phyloP scores from a whole-genome alignment of 2,888 invertebrate species.

The Endotricha flammealis region DNA sequence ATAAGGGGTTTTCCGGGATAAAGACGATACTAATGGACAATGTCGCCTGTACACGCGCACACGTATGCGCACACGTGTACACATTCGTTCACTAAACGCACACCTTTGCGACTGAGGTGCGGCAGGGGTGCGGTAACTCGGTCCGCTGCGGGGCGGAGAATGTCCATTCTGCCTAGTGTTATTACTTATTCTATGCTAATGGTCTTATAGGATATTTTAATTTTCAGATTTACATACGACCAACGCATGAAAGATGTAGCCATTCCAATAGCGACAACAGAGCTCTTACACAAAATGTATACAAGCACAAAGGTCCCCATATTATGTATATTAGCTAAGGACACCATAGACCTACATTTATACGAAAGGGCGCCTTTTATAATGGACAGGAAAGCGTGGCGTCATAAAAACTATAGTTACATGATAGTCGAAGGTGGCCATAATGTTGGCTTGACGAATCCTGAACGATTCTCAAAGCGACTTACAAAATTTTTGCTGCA shows the following conservation, averaged over 20 bases:
- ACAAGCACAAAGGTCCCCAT: constrained; percentile 11
- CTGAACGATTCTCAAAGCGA: constrained; percentile 8
- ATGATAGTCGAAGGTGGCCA: constrained; percentile 13
- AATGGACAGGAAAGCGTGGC: constrained; percentile 6
- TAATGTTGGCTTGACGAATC: constrained; percentile 15
- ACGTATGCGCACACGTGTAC: no score
- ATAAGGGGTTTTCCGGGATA: no score
- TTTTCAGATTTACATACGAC: constrained; percentile 20
- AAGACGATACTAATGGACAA: no score
- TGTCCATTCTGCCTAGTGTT: no score
- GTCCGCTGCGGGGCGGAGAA: no score
- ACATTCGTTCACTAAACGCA: no score
- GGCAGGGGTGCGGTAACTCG: no score
- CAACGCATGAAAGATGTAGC: constrained; percentile 19
- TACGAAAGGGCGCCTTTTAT: constrained; percentile 13
- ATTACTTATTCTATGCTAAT: no score
- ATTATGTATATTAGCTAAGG: constrained; percentile 13
- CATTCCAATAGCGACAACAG: constrained; percentile 14
- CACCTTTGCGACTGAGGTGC: no score
- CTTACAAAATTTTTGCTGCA: constrained; percentile 12
- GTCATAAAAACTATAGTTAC: constrained; percentile 10
- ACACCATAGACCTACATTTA: constrained; percentile 2
- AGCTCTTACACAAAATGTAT: constrained; percentile 11
- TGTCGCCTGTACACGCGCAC: no score
- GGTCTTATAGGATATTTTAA: no score